Evolutionary conservation across 64 coral and sea anemone species (phyloP), one percentile per base, ranked within the genome.

Genomic region (Actinia tenebrosa): DNA sequence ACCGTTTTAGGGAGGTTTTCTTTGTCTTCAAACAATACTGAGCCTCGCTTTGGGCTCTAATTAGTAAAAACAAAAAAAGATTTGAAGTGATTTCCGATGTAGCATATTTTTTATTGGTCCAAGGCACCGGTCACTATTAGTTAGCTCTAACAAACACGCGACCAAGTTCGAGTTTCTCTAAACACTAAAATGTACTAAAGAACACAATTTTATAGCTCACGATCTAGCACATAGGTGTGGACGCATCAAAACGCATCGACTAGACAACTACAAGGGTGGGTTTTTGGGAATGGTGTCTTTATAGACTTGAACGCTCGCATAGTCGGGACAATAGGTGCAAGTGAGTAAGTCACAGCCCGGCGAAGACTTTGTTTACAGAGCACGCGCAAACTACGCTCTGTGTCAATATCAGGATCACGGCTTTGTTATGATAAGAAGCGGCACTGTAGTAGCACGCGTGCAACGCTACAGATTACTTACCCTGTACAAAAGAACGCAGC

Each of bases 361-460:
- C 69, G 26, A 75, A 75, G 25, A 37, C 27, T 75, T 75, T 81
- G 79, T 81, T 50, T 53, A 22, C 44, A 53, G 79, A 81, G 79
- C 79, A 81, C 79, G 78, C 60, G 86, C 89, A 60, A 69, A 80
- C 77, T 63, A 60, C 46, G 86, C 84, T 16, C 52, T 79, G 23
- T 91, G 89, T 87, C 89, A 91, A 91, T 91, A 91, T 91, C 80
- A 87, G 89, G 26, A 64, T 87, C 59, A 80, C 4, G 55, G 58
- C 86, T 87, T 91, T 91, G 89, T 91, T 87, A 91, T 91, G 89
- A 52, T 87, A 91, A 91, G 86, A 86, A 77, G 56, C 83, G 84
- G 64, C 84, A 86, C 69, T 91, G 84, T 85, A 11, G 3, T 71
- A 69, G 78, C 89, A 91, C 89, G 89, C 89, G 89, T 91, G 71